Evolutionary conservation across 2,113 vertebrate species (phyloP).

Genomic region (Ophiodon elongatus): DNA sequence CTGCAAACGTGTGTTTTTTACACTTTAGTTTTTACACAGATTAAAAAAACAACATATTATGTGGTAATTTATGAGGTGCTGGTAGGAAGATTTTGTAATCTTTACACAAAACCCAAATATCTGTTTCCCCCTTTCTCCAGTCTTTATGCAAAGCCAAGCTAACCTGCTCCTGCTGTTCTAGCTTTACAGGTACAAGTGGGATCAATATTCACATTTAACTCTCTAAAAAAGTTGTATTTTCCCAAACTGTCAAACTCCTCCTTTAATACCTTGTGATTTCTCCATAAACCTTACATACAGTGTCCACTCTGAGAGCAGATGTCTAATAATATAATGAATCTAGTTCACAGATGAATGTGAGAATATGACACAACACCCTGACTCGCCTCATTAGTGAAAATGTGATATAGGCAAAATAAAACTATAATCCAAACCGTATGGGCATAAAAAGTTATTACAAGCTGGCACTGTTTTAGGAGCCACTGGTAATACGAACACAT

Average conservation of each 20-base stretch:
- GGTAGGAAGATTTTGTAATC: background rate
- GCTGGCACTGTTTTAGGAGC: constrained; percentile 9
- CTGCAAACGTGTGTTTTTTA: background rate
- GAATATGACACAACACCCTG: constrained; percentile 7
- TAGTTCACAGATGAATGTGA: constrained; percentile 7
- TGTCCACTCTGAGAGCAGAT: background rate
- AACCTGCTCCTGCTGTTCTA: background rate
- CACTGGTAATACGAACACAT: background rate
- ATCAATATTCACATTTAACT: background rate
- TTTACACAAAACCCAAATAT: background rate
- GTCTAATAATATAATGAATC: background rate
- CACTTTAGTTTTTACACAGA: background rate
- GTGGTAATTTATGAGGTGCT: background rate
- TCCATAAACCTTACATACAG: background rate
- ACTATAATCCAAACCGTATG: background rate
- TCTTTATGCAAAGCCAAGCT: background rate
- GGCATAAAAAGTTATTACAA: background rate
- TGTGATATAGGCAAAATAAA: background rate
- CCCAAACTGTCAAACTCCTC: background rate
- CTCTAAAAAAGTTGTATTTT: background rate
- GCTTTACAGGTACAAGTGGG: background rate
- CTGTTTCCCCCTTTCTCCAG: background rate
- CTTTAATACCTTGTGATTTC: background rate
- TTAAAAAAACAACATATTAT: background rate
- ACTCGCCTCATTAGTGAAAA: background rate